phyloP scores from a whole-genome alignment of 1,140 invertebrate genomes.

The Drosophila funebris region DNA sequence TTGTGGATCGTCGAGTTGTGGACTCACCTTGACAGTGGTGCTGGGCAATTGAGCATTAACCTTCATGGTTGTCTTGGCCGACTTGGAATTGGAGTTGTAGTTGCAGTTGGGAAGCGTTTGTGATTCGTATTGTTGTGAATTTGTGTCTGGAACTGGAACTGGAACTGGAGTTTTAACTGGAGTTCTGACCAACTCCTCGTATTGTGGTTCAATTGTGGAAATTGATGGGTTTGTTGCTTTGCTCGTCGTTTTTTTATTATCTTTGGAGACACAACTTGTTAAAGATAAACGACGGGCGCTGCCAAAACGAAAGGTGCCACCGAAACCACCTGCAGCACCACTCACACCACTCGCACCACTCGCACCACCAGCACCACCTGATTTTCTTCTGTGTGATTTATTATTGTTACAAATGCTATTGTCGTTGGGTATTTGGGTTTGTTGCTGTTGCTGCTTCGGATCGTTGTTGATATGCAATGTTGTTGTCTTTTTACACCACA shows the following conservation, averaged over 20 bases:
- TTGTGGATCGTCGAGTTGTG: neutral
- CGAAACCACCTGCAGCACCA: conserved; percentile 27
- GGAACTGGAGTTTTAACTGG: no score
- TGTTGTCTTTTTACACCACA: conserved; percentile 82
- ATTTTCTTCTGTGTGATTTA: conserved; percentile 53
- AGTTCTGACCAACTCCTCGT: conserved; percentile 15
- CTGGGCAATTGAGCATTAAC: conserved; percentile 32
- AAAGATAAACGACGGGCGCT: conserved; percentile 69
- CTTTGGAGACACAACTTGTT: conserved; percentile 61
- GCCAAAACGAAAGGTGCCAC: conserved; percentile 66
- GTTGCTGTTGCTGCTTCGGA: conserved; percentile 5
- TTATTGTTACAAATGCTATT: no score
- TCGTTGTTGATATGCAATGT: conserved; percentile 63
- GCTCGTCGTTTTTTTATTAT: conserved; percentile 37
- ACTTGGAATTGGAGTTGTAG: neutral
- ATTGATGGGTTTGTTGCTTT: conserved; percentile 20
- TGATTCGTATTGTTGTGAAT: neutral
- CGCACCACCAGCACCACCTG: conserved; percentile 39
- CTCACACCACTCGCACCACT: conserved; percentile 39
- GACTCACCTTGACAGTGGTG: conserved; percentile 48
- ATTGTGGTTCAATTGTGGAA: conserved; percentile 35
- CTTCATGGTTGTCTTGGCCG: conserved; percentile 38
- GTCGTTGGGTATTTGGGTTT: conserved; percentile 8
- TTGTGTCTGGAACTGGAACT: neutral
- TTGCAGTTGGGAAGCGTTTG: neutral